Evolutionary conservation across 1,140 invertebrate species (phyloP).

Genomic region (Euschistus heros): DNA sequence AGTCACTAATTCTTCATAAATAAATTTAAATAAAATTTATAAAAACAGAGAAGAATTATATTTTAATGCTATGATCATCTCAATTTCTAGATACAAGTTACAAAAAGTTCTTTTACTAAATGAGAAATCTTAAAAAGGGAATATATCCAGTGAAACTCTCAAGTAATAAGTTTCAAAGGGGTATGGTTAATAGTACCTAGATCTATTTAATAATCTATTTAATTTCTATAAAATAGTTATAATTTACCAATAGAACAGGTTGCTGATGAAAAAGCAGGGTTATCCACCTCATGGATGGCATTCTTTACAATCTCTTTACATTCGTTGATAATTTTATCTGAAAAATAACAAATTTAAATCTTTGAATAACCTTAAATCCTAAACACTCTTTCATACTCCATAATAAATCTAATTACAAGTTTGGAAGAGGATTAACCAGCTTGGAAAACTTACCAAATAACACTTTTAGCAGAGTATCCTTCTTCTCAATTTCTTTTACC

Average conservation of each 20-base stretch:
- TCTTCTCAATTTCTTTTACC: neutral
- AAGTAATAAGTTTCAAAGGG: no score
- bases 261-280: constrained; percentile 54
- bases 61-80: no score
- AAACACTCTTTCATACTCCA: neutral
- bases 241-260: constrained; percentile 51
- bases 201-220: no score
- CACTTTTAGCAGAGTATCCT: neutral
- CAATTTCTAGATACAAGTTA: no score
- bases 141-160: no score
- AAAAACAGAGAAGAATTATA: no score
- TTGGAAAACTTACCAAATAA: neutral
- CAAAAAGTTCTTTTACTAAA: no score
- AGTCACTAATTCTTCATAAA: no score
- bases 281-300: constrained; percentile 53
- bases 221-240: no score
- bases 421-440: neutral
- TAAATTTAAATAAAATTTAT: no score
- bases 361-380: neutral
- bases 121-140: no score
- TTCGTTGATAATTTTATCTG: constrained; percentile 46
- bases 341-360: constrained; percentile 32
- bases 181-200: no score
- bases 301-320: constrained; percentile 47
- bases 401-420: neutral